These are phyloP conservation scores for Marasmarcha lunaedactyla DNA, from an alignment of 2,888 invertebrate species.

Conservation along the genomic window DNA sequence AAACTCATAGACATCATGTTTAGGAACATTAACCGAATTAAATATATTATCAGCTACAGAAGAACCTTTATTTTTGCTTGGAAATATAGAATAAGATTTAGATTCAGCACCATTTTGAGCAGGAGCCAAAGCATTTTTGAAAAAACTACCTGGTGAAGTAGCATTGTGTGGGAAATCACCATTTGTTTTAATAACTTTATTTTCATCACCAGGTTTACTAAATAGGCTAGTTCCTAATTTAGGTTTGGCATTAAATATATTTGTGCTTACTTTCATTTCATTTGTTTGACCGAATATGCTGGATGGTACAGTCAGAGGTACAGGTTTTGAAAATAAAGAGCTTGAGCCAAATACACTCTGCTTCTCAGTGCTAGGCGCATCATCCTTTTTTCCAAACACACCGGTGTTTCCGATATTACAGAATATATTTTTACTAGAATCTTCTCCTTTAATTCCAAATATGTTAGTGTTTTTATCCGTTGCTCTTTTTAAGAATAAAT, in stretches of 20 bases:
- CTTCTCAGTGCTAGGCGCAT: conserved; percentile 4
- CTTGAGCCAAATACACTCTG: conserved; percentile 15
- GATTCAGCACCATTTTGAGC: conserved; percentile 23
- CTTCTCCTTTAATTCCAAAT: conserved; percentile 14
- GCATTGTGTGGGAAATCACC: conserved; percentile 24
- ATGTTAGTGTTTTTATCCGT: conserved; percentile 5
- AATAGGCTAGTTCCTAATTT: conserved; percentile 18
- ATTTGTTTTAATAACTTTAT: conserved; percentile 25
- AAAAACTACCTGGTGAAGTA: conserved; percentile 43
- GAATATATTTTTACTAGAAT: conserved; percentile 17
- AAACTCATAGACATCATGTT: conserved; percentile 38
- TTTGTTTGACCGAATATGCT: conserved; percentile 7
- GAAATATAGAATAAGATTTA: conserved; percentile 42
- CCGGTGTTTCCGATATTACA: conserved; percentile 17
- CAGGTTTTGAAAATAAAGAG: not conserved
- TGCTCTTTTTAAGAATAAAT: too few species aligned
- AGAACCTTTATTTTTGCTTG: conserved; percentile 44
- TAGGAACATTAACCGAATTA: conserved; percentile 27
- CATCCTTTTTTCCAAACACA: conserved; percentile 19
- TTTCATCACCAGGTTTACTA: conserved; percentile 18
- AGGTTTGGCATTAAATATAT: conserved; percentile 28
- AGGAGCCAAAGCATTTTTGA: conserved; percentile 37
- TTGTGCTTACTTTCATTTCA: conserved; percentile 23
- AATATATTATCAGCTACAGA: conserved; percentile 45
- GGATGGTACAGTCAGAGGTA: not conserved